These are phyloP conservation scores for Gymnogyps californianus DNA, from an alignment of 2,113 vertebrate species.

Conservation along the genomic window DNA sequence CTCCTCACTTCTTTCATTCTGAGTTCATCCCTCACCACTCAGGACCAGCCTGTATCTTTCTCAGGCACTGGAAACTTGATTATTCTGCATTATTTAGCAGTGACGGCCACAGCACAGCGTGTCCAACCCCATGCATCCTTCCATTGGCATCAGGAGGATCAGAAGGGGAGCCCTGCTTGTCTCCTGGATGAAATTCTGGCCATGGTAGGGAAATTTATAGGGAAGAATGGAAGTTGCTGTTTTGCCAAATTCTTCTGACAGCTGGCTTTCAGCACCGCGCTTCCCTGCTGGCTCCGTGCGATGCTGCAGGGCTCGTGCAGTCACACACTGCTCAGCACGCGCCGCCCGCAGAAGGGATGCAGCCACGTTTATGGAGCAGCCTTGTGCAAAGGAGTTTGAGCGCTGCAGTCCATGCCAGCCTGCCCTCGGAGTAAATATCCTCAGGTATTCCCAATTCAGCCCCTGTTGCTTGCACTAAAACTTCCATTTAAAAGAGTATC, in stretches of 20 bases:
- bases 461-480: background rate
- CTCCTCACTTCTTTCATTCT: background rate
- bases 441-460: background rate
- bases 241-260: background rate
- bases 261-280: background rate
- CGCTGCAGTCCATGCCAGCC: background rate
- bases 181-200: background rate
- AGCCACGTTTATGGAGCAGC: background rate
- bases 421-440: background rate
- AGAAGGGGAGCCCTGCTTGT: background rate
- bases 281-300: accelerated
- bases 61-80: background rate
- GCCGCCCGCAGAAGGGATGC: background rate
- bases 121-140: background rate
- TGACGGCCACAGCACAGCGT: background rate
- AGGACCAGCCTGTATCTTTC: background rate
- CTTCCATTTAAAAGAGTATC: background rate
- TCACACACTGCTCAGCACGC: background rate
- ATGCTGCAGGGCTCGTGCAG: background rate
- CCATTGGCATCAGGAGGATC: accelerated
- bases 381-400: background rate
- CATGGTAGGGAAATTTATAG: accelerated
- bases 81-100: background rate
- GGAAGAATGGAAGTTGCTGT: background rate
- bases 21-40: background rate